phyloP scores from a whole-genome alignment of 2,113 vertebrate species.

The Nettapus auritus region DNA sequence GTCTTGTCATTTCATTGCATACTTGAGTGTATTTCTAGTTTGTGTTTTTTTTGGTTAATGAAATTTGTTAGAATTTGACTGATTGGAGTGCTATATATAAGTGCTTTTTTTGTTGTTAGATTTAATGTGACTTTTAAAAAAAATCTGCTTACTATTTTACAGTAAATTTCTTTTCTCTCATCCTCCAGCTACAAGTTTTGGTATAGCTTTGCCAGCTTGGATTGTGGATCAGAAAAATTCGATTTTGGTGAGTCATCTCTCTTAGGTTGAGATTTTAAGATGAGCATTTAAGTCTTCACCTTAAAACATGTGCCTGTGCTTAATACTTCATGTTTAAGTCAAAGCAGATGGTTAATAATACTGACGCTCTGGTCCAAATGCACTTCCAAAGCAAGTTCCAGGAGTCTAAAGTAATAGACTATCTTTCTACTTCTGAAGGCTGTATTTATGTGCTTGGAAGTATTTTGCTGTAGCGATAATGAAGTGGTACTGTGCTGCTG shows the following conservation, averaged over 20 bases:
- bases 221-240: slow-evolving; percentile 99
- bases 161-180: not conserved
- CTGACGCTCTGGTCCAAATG: not conserved
- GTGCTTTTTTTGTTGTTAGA: not conserved
- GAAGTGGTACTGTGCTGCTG: not conserved
- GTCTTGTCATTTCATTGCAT: not conserved
- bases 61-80: not conserved
- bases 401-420: not conserved
- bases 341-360: not conserved
- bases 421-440: not conserved
- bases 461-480: not conserved
- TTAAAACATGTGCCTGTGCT: not conserved
- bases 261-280: not conserved
- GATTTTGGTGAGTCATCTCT: slow-evolving; percentile 86
- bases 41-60: not conserved
- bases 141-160: not conserved
- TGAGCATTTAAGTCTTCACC: not conserved
- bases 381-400: not conserved
- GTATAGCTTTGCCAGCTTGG: slow-evolving; percentile 97
- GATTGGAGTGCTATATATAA: not conserved
- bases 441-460: not conserved
- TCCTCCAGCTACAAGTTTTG: slow-evolving; percentile 91
- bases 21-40: not conserved
- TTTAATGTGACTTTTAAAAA: not conserved
- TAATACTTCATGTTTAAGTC: not conserved